Evolutionary conservation across 2,797 vertebrate genomes (phyloP).

Genomic region (Pipistrellus nathusii): DNA sequence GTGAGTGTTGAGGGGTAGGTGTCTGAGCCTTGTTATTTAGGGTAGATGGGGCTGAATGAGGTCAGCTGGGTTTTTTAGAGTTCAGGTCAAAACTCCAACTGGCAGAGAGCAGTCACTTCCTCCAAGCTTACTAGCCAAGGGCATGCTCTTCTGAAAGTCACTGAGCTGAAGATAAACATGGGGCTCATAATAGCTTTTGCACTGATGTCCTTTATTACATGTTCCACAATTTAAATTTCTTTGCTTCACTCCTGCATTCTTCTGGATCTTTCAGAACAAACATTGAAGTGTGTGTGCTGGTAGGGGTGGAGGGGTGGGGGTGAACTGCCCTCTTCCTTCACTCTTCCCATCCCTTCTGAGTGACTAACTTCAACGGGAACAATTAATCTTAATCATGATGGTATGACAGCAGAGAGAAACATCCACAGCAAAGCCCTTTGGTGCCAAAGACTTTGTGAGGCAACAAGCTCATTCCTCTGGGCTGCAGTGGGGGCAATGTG

Average conservation of each 20-base stretch:
- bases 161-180: slow-evolving; percentile 79
- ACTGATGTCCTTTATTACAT: slow-evolving; percentile 65
- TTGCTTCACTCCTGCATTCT: slow-evolving; percentile 73
- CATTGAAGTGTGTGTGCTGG: slow-evolving; percentile 4
- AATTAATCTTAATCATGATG: slow-evolving; percentile 80
- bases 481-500: slow-evolving; percentile 70
- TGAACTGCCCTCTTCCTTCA: slow-evolving; percentile 33
- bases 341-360: slow-evolving; percentile 76
- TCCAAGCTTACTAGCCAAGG: slow-evolving; percentile 55
- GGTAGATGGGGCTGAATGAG: slow-evolving; percentile 26
- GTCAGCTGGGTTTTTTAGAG: slow-evolving; percentile 68
- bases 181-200: slow-evolving; percentile 68
- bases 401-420: slow-evolving; percentile 79
- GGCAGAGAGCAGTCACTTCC: slow-evolving; percentile 64
- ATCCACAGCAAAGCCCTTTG: slow-evolving; percentile 71
- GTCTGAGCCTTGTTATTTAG: slow-evolving; percentile 1
- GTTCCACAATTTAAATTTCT: slow-evolving; percentile 80
- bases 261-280: slow-evolving; percentile 81
- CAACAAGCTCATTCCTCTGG: slow-evolving; percentile 74
- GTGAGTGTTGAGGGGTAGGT: background rate
- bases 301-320: background rate
- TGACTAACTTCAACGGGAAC: slow-evolving; percentile 79
- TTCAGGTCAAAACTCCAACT: slow-evolving; percentile 69
- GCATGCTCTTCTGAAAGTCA: slow-evolving; percentile 71
- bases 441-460: slow-evolving; percentile 76